These are phyloP conservation scores for Rhinella marina DNA, from an alignment of 2,797 vertebrate species.

Conservation along the genomic window DNA sequence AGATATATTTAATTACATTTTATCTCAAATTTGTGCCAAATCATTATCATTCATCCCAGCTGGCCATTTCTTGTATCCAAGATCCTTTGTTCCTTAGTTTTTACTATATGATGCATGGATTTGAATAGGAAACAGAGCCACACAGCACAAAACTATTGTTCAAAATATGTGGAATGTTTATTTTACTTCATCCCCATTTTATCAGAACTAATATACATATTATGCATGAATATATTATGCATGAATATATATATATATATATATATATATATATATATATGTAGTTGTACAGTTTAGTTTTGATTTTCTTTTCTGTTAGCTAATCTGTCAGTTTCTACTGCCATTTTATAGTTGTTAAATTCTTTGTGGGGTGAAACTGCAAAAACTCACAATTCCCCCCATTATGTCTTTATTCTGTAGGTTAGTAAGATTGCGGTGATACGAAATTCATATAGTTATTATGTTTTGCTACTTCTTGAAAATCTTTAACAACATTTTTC, in stretches of 20 bases:
- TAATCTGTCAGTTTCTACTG: too few species aligned
- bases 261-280: too few species aligned
- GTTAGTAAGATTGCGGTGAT: too few species aligned
- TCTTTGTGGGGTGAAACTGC: too few species aligned
- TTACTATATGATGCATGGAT: background rate
- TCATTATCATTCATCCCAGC: slow-evolving; percentile 9
- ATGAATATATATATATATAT: background rate
- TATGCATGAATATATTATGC: background rate
- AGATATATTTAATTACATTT: background rate
- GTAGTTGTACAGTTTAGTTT: too few species aligned
- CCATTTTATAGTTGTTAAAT: too few species aligned
- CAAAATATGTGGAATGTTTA: background rate
- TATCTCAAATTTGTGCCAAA: background rate
- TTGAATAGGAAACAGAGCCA: background rate
- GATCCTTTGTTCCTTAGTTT: background rate
- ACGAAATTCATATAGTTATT: too few species aligned
- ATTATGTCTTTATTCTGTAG: too few species aligned
- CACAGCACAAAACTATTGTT: background rate
- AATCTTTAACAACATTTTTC: too few species aligned
- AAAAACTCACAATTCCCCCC: too few species aligned
- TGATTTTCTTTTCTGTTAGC: too few species aligned
- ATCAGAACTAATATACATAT: background rate
- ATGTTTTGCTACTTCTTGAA: too few species aligned
- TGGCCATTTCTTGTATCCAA: slow-evolving; percentile 6
- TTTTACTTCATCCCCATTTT: background rate